A percentile compares a stretch with the other conserved stretches of the same genome.
phyloP scores from a whole-genome alignment of 2,888 invertebrate genomes.

The Tenthredo notha region DNA sequence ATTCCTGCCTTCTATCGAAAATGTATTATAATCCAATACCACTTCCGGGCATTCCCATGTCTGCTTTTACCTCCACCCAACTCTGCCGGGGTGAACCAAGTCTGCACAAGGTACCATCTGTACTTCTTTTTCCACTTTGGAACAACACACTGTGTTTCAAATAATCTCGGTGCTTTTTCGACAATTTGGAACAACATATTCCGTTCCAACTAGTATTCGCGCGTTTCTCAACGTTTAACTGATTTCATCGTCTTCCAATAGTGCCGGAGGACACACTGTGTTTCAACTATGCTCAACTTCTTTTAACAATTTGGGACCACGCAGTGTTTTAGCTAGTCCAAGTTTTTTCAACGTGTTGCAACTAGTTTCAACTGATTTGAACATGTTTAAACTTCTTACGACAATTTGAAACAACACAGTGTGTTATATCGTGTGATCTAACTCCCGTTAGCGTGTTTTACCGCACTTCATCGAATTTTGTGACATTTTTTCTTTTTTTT shows the following conservation, averaged over 20 bases:
- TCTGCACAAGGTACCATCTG: background rate
- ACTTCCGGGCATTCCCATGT: background rate
- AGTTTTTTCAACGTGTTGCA: background rate
- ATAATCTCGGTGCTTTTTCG: background rate
- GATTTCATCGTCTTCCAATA: background rate
- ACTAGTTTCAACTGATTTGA: background rate
- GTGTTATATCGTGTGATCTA: background rate
- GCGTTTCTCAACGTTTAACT: background rate
- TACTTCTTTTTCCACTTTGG: background rate
- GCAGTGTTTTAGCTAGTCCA: background rate
- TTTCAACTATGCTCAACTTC: background rate
- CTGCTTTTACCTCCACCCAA: background rate
- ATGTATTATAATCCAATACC: constrained; percentile 14
- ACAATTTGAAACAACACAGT: background rate
- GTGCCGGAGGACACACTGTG: background rate
- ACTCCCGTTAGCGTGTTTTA: background rate
- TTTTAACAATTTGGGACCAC: background rate
- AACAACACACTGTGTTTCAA: background rate
- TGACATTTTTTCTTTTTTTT: background rate
- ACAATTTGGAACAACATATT: no score
- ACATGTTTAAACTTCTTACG: background rate
- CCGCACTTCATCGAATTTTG: background rate
- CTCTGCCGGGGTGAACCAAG: background rate
- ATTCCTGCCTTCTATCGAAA: constrained; percentile 12
- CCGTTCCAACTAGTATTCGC: background rate